Conservation (phyloP, 1,140 invertebrate genomes). For the Aphis gossypii region DNA sequence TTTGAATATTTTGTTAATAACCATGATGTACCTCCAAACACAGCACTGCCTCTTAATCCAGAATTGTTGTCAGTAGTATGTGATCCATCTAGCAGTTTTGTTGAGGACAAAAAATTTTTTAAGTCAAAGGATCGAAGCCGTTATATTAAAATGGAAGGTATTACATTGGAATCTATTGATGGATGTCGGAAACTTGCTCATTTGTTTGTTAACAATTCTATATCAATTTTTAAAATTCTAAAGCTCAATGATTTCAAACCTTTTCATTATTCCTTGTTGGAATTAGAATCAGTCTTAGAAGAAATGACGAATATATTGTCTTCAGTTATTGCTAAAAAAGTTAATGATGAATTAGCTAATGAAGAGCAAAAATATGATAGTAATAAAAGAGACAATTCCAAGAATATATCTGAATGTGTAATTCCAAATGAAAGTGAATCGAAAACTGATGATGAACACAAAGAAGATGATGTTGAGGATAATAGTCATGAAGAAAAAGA, state of each 20-base stretch:
- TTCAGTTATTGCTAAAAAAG: constrained; percentile 39
- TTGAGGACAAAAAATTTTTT: neutral
- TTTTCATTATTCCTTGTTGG: constrained; percentile 24
- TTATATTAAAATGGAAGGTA: neutral
- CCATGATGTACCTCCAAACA: constrained; percentile 23
- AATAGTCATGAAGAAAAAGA: constrained; percentile 42
- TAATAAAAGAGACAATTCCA: neutral
- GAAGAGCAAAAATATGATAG: neutral
- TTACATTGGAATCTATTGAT: constrained; percentile 11
- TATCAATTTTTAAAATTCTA: constrained; percentile 31
- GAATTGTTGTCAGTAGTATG: neutral
- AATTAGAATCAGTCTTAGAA: constrained; percentile 21
- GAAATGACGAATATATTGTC: constrained; percentile 24
- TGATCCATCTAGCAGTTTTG: constrained; percentile 14
- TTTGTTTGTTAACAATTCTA: constrained; percentile 31
- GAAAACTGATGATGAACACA: constrained; percentile 37
- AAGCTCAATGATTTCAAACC: neutral
- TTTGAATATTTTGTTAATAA: constrained; percentile 51
- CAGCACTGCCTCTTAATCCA: constrained; percentile 12
- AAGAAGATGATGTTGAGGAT: constrained; percentile 46
- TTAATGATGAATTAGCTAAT: neutral
- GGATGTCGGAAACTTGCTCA: constrained; percentile 1
- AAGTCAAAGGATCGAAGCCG: neutral
- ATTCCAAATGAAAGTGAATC: neutral
- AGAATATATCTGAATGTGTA: neutral